Conservation (phyloP, 2,113 vertebrate species). For the Barnardius zonarius region DNA sequence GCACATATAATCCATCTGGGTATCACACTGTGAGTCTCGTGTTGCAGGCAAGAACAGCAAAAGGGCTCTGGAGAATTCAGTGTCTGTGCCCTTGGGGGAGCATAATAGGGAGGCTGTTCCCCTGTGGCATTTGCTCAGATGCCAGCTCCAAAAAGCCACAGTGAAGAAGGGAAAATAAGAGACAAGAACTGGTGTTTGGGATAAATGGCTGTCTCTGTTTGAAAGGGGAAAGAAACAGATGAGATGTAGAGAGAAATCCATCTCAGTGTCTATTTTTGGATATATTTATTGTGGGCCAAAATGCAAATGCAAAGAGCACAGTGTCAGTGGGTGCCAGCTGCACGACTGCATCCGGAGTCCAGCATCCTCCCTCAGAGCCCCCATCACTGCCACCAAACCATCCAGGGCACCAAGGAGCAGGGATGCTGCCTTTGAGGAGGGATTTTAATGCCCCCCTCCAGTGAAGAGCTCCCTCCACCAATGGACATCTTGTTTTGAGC, state of each 20-base stretch:
- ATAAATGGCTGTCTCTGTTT: not conserved
- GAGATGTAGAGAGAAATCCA: not conserved
- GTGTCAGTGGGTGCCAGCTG: not conserved
- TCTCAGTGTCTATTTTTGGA: not conserved
- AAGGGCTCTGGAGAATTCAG: not conserved
- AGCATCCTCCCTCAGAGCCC: not conserved
- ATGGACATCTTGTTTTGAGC: not conserved
- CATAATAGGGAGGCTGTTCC: not conserved
- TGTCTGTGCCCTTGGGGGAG: not conserved
- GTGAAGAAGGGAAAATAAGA: not conserved
- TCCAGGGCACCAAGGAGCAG: not conserved
- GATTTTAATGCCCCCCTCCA: not conserved
- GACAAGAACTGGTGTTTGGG: not conserved
- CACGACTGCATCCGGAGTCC: not conserved
- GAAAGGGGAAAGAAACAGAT: not conserved
- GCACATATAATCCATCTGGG: not conserved
- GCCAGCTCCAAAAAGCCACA: not conserved
- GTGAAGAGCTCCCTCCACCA: not conserved
- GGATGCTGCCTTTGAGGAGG: not conserved
- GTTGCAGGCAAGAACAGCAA: not conserved
- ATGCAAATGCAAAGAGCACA: not conserved
- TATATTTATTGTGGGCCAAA: not conserved
- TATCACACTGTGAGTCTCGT: not conserved
- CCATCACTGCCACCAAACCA: accelerated
- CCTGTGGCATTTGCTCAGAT: not conserved